Conservation (phyloP, 2,888 invertebrate genomes). For the Dendrolimus pini region DNA sequence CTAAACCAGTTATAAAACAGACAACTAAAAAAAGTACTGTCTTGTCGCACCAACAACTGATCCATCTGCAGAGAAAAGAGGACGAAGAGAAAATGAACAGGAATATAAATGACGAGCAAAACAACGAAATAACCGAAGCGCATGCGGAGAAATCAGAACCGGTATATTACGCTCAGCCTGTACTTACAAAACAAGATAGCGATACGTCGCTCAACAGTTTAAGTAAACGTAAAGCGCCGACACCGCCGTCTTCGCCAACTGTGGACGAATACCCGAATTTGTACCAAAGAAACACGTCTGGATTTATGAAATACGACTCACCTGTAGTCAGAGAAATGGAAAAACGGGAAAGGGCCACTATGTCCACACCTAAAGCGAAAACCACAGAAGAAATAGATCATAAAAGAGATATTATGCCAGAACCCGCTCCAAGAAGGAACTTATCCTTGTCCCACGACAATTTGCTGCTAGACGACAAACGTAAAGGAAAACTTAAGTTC, state of each 20-base stretch:
- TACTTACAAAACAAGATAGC: conserved; percentile 75
- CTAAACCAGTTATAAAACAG: conserved; percentile 76
- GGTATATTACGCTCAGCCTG: conserved; percentile 65
- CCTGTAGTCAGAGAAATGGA: conserved; percentile 85
- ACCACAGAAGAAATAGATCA: conserved; percentile 47
- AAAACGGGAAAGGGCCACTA: conserved; percentile 81
- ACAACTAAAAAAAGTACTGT: conserved; percentile 51
- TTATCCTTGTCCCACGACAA: conserved; percentile 87
- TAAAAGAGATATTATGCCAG: conserved; percentile 67
- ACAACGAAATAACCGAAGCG: conserved; percentile 52
- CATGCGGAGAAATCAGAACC: conserved; percentile 57
- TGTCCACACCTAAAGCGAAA: conserved; percentile 43
- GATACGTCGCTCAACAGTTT: conserved; percentile 72
- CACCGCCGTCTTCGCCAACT: conserved; percentile 78
- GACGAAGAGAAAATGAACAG: conserved; percentile 42
- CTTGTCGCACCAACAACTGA: conserved; percentile 61
- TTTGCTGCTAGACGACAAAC: conserved; percentile 77
- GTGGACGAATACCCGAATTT: conserved; percentile 70
- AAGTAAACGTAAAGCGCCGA: conserved; percentile 86
- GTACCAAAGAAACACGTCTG: conserved; percentile 78
- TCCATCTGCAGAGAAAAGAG: conserved; percentile 64
- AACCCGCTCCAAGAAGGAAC: conserved; percentile 81
- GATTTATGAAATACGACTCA: conserved; percentile 78
- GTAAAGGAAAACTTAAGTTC: conserved; percentile 83
- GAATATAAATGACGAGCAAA: conserved; percentile 47